A percentile compares a stretch with the other conserved stretches of the same genome.
Evolutionary conservation across 2,113 vertebrate species (phyloP).

Genomic region (Otis tarda): DNA sequence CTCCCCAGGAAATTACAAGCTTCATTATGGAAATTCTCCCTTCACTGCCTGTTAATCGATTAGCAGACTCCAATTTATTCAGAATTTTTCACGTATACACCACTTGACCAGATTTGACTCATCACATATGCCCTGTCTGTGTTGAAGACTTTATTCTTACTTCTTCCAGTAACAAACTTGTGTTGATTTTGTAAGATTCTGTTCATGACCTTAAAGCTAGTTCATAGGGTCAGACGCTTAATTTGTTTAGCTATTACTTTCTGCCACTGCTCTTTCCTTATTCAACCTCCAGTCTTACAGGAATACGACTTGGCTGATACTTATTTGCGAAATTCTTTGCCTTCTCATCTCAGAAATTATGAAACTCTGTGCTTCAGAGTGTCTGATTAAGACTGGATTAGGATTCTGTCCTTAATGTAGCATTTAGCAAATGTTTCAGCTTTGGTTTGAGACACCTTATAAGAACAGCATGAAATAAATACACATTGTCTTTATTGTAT

Average conservation of each 20-base stretch:
- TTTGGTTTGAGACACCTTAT: neutral
- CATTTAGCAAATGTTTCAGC: neutral
- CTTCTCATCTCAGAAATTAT: constrained; percentile 46
- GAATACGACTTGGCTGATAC: constrained; percentile 45
- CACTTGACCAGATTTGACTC: constrained; percentile 51
- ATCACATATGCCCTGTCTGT: constrained; percentile 3
- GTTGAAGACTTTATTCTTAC: constrained; percentile 15
- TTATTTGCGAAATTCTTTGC: constrained; percentile 60
- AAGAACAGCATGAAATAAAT: neutral
- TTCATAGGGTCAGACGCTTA: constrained; percentile 50
- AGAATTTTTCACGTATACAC: constrained; percentile 25
- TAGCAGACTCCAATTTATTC: constrained; percentile 29
- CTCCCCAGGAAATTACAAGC: constrained; percentile 37
- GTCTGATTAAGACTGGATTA: constrained; percentile 44
- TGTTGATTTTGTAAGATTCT: constrained; percentile 58
- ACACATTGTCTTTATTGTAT: too few species aligned
- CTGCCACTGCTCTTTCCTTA: constrained; percentile 46
- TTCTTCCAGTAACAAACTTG: constrained; percentile 60
- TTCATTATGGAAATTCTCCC: constrained; percentile 32
- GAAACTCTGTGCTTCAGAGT: constrained; percentile 42
- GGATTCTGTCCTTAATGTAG: constrained; percentile 16
- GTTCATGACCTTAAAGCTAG: constrained; percentile 49
- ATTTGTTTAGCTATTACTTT: constrained; percentile 49
- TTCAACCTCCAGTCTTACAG: constrained; percentile 49
- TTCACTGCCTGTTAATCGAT: constrained; percentile 19